phyloP scores from a whole-genome alignment of 2,888 invertebrate species.

The Parochlus steinenii region DNA sequence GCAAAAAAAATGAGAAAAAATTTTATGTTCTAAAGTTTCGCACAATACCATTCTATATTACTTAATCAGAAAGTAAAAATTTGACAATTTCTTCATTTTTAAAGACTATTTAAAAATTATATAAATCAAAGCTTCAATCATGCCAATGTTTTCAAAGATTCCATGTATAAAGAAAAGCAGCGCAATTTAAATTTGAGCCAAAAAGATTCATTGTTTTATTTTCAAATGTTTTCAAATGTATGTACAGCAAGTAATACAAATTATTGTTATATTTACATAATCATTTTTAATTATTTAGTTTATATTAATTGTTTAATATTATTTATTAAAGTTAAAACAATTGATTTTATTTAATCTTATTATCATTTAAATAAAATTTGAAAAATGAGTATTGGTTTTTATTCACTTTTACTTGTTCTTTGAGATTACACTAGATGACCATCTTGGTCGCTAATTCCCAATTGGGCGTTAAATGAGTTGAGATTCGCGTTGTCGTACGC shows the following conservation, averaged over 20 bases:
- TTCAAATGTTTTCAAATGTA: neutral
- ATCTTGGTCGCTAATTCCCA: conserved; percentile 31
- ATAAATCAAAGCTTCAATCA: no score
- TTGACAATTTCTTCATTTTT: no score
- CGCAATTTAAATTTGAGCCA: neutral
- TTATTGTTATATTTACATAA: neutral
- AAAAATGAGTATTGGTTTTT: no score
- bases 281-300: neutral
- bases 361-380: no score
- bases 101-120: conserved; percentile 1
- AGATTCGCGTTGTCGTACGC: conserved; percentile 20
- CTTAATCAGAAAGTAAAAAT: conserved; percentile 1
- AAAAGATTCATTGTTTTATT: neutral
- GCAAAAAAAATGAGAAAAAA: neutral
- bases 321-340: no score
- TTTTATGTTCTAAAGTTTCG: neutral
- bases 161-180: no score
- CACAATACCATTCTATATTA: no score
- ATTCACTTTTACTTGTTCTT: no score
- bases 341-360: no score
- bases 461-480: conserved; percentile 28
- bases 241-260: neutral
- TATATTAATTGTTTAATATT: no score
- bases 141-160: no score
- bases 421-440: conserved; percentile 29